These are phyloP conservation scores for Calidris pugnax DNA, from an alignment of 2,113 vertebrate species.

Conservation along the genomic window DNA sequence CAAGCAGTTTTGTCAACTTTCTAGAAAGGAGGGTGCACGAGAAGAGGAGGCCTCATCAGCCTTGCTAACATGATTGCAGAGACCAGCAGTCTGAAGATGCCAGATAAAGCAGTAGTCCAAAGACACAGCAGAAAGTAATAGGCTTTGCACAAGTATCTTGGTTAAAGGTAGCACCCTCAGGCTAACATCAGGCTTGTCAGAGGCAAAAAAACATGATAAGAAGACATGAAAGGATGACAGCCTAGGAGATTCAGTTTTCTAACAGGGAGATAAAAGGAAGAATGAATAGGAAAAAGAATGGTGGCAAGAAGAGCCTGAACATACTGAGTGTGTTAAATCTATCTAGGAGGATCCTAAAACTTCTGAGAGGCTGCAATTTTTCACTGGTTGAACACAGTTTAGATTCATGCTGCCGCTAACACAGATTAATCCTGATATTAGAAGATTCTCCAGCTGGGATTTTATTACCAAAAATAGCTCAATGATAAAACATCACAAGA, in stretches of 20 bases:
- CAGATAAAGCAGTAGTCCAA: neutral
- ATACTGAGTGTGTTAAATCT: neutral
- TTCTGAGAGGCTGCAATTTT: neutral
- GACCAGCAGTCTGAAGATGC: neutral
- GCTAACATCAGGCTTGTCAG: neutral
- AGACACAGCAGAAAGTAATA: neutral
- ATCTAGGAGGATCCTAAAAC: neutral
- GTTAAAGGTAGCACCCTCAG: neutral
- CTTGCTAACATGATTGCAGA: neutral
- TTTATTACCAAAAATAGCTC: neutral
- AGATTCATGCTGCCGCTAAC: neutral
- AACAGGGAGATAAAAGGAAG: neutral
- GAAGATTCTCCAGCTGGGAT: neutral
- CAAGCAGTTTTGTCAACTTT: neutral
- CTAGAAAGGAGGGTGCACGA: neutral
- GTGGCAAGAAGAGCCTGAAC: neutral
- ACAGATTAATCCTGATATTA: neutral
- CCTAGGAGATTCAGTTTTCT: neutral
- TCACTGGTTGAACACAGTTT: neutral
- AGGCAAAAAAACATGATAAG: neutral
- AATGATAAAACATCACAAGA: neutral
- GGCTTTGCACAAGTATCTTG: neutral
- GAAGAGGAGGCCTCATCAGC: neutral
- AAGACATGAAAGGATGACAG: neutral
- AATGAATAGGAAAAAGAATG: neutral